phyloP scores from a whole-genome alignment of 1,140 invertebrate species.

The Pectinophora gossypiella region DNA sequence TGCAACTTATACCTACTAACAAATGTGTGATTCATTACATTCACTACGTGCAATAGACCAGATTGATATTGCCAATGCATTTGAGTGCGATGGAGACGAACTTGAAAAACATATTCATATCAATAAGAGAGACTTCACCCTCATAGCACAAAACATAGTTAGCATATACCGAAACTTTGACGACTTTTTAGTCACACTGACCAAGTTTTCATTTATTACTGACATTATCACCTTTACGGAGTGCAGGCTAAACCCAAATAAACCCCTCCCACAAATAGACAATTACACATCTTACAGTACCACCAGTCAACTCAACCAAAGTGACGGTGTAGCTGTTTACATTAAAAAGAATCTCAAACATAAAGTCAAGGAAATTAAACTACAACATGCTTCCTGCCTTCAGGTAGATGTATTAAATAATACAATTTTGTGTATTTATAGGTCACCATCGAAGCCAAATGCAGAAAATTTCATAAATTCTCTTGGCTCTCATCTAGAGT shows the following conservation, averaged over 20 bases:
- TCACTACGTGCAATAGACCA: neutral
- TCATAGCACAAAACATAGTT: neutral
- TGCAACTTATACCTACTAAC: too few relatives aligned
- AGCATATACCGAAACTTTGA: neutral
- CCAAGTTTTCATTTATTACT: neutral
- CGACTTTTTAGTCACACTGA: neutral
- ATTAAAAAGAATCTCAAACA: too few relatives aligned
- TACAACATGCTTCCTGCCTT: too few relatives aligned
- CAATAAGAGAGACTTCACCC: neutral
- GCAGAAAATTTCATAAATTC: conserved; percentile 14
- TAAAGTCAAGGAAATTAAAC: conserved; percentile 11
- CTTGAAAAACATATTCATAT: neutral
- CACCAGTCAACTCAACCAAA: neutral
- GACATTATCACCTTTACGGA: neutral
- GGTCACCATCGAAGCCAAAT: conserved; percentile 14
- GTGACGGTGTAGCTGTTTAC: neutral
- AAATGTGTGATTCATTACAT: neutral
- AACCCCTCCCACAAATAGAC: neutral
- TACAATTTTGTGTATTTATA: conserved; percentile 11
- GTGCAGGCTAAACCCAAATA: neutral
- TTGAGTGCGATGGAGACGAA: neutral
- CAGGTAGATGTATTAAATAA: conserved; percentile 4
- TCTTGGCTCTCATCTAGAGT: conserved; percentile 10
- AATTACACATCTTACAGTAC: neutral
- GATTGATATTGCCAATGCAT: neutral